phyloP scores from a whole-genome alignment of 2,888 invertebrate genomes.

The Agrypnus murinus region DNA sequence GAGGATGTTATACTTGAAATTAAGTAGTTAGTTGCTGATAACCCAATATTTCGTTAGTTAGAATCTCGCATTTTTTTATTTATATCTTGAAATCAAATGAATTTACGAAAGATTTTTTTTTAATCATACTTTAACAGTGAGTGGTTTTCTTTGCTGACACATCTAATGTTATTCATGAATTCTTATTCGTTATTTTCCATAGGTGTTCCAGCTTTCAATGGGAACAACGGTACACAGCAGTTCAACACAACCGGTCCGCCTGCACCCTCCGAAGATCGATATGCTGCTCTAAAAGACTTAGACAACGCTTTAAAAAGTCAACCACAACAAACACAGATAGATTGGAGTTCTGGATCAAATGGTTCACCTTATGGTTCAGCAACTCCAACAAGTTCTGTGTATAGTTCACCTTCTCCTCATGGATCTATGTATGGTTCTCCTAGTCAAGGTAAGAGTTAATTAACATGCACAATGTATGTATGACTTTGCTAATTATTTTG shows the following conservation, averaged over 20 bases:
- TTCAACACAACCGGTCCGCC: constrained; percentile 27
- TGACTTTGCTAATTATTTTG: no score
- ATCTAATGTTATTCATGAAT: no score
- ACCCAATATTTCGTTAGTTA: no score
- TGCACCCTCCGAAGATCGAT: constrained; percentile 85
- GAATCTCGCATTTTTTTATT: no score
- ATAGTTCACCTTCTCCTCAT: constrained; percentile 69
- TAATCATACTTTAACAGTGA: no score
- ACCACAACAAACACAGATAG: constrained; percentile 67
- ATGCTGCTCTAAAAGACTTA: constrained; percentile 96
- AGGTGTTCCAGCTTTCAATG: constrained; percentile 63
- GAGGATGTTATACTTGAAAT: no score
- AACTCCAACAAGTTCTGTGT: constrained; percentile 67
- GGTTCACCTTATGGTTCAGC: constrained; percentile 68
- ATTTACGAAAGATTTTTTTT: no score
- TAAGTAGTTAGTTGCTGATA: no score
- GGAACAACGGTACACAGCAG: constrained; percentile 8
- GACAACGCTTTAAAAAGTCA: constrained; percentile 83
- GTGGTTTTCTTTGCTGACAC: no score
- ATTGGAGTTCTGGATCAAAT: constrained; percentile 67
- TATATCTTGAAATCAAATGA: no score
- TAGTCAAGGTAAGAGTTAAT: constrained; percentile 67
- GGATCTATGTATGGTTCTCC: constrained; percentile 69
- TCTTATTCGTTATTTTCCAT: no score
- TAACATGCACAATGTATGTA: no score